phyloP scores from a whole-genome alignment of 2,888 invertebrate species.

The Mystacides longicornis region DNA sequence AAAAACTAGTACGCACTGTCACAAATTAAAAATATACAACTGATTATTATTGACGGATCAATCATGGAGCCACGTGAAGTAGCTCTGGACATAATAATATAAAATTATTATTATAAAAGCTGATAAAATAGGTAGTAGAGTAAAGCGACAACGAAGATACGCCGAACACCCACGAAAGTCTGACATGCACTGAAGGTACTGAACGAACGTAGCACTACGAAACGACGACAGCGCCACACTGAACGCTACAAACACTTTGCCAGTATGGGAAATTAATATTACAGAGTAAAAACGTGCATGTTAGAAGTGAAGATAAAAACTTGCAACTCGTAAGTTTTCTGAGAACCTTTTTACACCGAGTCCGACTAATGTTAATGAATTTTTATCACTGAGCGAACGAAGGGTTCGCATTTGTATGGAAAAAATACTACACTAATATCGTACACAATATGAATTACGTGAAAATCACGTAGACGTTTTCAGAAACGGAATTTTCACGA shows the following conservation, averaged over 20 bases:
- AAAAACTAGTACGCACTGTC: not conserved
- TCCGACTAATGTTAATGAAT: no score
- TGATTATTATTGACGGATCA: not conserved
- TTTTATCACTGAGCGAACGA: no score
- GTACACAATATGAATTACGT: not conserved
- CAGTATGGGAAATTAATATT: no score
- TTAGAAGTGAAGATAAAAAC: no score
- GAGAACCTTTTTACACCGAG: no score
- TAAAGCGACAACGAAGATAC: not conserved
- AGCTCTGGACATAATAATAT: no score
- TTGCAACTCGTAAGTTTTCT: no score
- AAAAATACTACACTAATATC: not conserved
- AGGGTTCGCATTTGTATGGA: no score
- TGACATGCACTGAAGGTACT: not conserved
- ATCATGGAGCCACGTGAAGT: not conserved
- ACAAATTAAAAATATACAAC: not conserved
- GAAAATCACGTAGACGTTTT: not conserved
- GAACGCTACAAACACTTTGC: no score
- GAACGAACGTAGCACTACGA: not conserved
- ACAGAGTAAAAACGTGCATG: no score
- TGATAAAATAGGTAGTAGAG: not conserved
- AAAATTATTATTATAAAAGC: not conserved
- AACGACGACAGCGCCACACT: not conserved
- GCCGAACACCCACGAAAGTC: not conserved
- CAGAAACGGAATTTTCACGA: no score